Percentiles rank a stretch among this genome's conserved stretches.
Conservation (phyloP, 1,140 invertebrate genomes). For the Bicyclus anynana region DNA sequence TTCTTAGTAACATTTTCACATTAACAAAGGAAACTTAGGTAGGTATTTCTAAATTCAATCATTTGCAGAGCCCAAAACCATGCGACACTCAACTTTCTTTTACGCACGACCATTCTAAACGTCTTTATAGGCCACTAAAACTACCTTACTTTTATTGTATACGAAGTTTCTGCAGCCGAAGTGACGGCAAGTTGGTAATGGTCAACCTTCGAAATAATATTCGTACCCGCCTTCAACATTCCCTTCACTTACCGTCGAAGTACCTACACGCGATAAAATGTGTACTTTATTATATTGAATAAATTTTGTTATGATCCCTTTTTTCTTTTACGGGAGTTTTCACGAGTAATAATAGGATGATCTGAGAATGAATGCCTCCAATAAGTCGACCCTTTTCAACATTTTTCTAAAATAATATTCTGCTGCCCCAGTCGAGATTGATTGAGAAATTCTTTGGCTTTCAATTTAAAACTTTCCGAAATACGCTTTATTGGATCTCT, state of each 20-base stretch:
- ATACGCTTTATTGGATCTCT: neutral
- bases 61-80: constrained; percentile 23
- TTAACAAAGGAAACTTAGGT: too few species aligned
- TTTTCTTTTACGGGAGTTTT: constrained; percentile 55
- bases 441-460: constrained; percentile 15
- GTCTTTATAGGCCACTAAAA: constrained; percentile 69
- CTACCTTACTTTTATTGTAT: constrained; percentile 55
- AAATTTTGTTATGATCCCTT: constrained; percentile 69
- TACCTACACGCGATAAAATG: constrained; percentile 45
- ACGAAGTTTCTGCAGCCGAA: constrained; percentile 53
- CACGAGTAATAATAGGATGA: constrained; percentile 61
- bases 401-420: constrained; percentile 26
- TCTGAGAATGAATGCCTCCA: constrained; percentile 57
- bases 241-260: constrained; percentile 41
- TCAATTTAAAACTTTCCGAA: neutral
- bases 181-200: constrained; percentile 58
- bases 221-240: constrained; percentile 42
- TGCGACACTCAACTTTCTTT: constrained; percentile 34
- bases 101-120: constrained; percentile 55
- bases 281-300: constrained; percentile 62
- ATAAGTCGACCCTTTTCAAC: constrained; percentile 54
- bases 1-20: too few species aligned
- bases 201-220: constrained; percentile 66
- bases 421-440: neutral
- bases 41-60: neutral